phyloP scores from a whole-genome alignment of 1,140 invertebrate species.

The Vanessa atalanta region DNA sequence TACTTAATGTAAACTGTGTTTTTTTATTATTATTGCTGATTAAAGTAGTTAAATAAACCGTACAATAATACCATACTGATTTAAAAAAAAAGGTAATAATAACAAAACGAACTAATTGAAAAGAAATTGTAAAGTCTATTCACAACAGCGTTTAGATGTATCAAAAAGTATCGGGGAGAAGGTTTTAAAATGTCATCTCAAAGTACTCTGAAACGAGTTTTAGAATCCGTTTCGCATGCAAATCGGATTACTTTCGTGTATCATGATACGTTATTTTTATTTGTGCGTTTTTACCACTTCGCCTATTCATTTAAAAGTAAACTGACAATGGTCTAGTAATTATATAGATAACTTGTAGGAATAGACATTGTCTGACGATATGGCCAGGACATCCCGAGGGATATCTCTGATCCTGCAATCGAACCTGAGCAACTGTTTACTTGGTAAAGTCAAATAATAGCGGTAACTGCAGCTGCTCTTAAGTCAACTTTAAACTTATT shows the following conservation, averaged over 20 bases:
- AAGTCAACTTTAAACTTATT: not conserved
- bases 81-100: too few species aligned
- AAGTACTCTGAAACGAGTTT: constrained; percentile 28
- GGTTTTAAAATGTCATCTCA: constrained; percentile 25
- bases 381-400: constrained; percentile 6
- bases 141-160: not conserved
- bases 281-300: constrained; percentile 2
- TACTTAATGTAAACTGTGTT: too few species aligned
- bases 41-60: too few species aligned
- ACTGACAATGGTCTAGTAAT: constrained; percentile 18
- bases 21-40: too few species aligned
- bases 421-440: constrained; percentile 11
- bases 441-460: constrained; percentile 8
- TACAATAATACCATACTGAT: too few species aligned
- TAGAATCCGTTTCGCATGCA: constrained; percentile 24
- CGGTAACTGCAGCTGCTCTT: not conserved
- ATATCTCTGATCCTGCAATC: not conserved
- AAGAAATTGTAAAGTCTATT: constrained; percentile 7
- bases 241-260: constrained; percentile 33
- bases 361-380: not conserved
- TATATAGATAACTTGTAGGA: constrained; percentile 11
- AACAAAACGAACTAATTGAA: too few species aligned
- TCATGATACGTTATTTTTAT: constrained; percentile 31
- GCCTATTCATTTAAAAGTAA: constrained; percentile 12
- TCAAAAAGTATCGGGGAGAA: not conserved